phyloP scores from a whole-genome alignment of 1,140 invertebrate species.

The Vanessa atalanta region DNA sequence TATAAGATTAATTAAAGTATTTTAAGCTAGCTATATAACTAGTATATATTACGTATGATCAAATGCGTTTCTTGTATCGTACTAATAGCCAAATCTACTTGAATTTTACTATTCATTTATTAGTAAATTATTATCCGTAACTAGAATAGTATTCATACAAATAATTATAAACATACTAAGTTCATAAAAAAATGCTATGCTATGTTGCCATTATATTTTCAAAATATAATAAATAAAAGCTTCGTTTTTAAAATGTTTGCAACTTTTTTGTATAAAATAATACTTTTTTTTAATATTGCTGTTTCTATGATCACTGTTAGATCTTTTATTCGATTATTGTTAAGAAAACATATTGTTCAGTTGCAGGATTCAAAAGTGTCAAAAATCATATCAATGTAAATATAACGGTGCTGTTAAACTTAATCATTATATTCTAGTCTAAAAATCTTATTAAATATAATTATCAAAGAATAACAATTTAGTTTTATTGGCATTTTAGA shows the following conservation, averaged over 20 bases:
- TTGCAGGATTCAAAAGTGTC: background rate
- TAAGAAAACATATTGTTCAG: background rate
- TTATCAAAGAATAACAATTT: constrained; percentile 40
- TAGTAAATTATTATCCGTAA: too few relatives aligned
- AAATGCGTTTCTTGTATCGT: too few relatives aligned
- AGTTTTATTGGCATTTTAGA: constrained; percentile 24
- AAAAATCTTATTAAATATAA: constrained; percentile 59
- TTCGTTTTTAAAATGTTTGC: background rate
- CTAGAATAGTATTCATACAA: too few relatives aligned
- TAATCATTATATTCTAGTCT: constrained; percentile 72
- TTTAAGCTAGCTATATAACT: too few relatives aligned
- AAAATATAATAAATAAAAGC: background rate
- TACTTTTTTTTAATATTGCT: background rate
- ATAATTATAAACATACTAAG: too few relatives aligned
- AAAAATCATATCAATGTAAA: constrained; percentile 43
- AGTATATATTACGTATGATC: too few relatives aligned
- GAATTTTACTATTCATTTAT: too few relatives aligned
- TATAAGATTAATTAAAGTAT: background rate
- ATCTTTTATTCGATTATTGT: background rate
- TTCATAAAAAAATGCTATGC: too few relatives aligned
- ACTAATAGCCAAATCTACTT: too few relatives aligned
- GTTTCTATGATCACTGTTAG: background rate
- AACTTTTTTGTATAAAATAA: background rate
- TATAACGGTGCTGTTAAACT: constrained; percentile 63
- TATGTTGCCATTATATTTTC: too few relatives aligned